Conservation (phyloP, 1,140 invertebrate genomes). For the Pogonus chalceus region DNA sequence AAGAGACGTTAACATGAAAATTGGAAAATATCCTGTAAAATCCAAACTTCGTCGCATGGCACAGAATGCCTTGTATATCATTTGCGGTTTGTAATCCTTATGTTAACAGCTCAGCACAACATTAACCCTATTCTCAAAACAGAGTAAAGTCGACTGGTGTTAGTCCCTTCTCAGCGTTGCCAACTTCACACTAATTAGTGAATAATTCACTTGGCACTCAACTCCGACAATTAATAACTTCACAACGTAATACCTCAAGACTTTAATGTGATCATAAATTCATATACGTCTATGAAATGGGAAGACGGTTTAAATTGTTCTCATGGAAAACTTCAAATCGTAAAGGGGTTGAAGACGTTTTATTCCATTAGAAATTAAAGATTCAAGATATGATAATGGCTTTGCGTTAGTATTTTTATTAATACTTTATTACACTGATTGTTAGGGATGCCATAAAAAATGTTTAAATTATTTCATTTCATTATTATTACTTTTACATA, state of each 20-base stretch:
- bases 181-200: conserved; percentile 6
- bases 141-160: neutral
- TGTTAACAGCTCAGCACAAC: neutral
- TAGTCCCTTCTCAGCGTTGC: neutral
- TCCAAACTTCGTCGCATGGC: neutral
- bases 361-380: no score
- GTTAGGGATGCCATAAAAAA: no score
- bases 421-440: no score
- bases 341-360: no score
- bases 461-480: no score
- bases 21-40: no score
- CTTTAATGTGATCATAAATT: conserved; percentile 5
- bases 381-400: no score
- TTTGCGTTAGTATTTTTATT: no score
- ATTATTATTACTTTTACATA: no score
- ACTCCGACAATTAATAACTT: conserved; percentile 6
- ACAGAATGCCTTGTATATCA: no score
- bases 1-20: no score
- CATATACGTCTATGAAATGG: conserved; percentile 3
- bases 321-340: no score
- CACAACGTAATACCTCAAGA: conserved; percentile 6
- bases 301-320: neutral
- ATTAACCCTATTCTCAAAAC: neutral
- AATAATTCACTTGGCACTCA: conserved; percentile 7
- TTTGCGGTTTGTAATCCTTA: neutral